Percentiles rank a stretch among this genome's conserved stretches.
These are phyloP conservation scores for Echeneis naucrates DNA, from an alignment of 2,797 vertebrate genomes.

Conservation along the genomic window DNA sequence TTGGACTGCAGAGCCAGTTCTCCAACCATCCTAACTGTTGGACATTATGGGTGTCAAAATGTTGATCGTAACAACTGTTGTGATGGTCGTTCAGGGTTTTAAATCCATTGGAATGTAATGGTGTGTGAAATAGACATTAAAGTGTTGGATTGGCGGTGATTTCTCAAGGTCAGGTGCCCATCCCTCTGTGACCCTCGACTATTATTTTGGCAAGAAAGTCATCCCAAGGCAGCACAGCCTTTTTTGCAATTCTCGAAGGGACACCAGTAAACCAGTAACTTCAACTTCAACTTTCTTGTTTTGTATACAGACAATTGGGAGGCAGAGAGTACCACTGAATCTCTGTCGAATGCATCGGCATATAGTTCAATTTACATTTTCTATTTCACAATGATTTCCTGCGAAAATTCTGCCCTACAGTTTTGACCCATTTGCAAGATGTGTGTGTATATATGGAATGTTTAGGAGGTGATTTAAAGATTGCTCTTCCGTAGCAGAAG, in stretches of 20 bases:
- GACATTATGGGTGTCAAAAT: constrained; percentile 74
- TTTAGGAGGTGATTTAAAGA: constrained; percentile 4
- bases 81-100: constrained; percentile 79
- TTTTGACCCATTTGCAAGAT: constrained; percentile 13
- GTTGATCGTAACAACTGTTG: constrained; percentile 78
- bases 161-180: constrained; percentile 85
- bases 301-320: constrained; percentile 41
- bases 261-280: constrained; percentile 23
- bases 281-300: constrained; percentile 27
- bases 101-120: constrained; percentile 84
- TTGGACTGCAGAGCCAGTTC: constrained; percentile 34
- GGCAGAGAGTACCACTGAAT: constrained; percentile 13
- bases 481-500: constrained; percentile 6
- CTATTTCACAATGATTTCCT: constrained; percentile 22
- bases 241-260: constrained; percentile 45
- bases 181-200: constrained; percentile 66
- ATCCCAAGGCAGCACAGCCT: constrained; percentile 34
- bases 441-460: not conserved
- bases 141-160: constrained; percentile 82
- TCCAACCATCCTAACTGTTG: constrained; percentile 56
- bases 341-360: not conserved
- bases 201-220: constrained; percentile 56
- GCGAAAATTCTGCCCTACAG: constrained; percentile 14
- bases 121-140: constrained; percentile 87
- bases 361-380: constrained; percentile 15